These are phyloP conservation scores for Penaeus monodon DNA, from an alignment of 2,888 invertebrate genomes.

Conservation along the genomic window DNA sequence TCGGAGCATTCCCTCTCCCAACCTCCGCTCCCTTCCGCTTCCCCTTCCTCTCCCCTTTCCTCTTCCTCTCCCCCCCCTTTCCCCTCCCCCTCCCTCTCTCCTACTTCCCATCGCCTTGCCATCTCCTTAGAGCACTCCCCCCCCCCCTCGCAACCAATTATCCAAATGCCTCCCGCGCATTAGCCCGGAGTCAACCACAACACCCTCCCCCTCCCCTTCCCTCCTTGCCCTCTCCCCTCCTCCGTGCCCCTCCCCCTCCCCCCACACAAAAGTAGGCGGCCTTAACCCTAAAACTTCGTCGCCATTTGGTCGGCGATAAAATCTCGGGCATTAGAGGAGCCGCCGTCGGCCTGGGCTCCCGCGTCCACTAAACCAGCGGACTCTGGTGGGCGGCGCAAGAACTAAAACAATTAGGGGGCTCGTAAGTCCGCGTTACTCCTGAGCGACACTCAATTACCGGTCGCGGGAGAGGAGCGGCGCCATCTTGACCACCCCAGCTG, in stretches of 20 bases:
- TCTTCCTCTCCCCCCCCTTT: not conserved
- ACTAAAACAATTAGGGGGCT: slow-evolving; percentile 53
- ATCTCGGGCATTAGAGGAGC: slow-evolving; percentile 42
- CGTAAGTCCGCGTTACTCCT: slow-evolving; percentile 48
- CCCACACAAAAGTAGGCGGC: too few relatives aligned
- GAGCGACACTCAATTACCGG: slow-evolving; percentile 52
- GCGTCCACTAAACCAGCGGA: slow-evolving; percentile 14
- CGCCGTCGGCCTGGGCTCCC: not conserved
- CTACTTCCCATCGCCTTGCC: not conserved
- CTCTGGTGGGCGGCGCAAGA: slow-evolving; percentile 28
- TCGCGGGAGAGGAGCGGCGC: not conserved
- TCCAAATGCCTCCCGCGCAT: too few relatives aligned
- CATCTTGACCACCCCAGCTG: slow-evolving; percentile 8
- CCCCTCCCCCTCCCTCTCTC: not conserved
- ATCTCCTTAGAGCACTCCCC: too few relatives aligned
- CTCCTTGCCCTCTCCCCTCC: too few relatives aligned
- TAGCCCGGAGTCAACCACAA: too few relatives aligned
- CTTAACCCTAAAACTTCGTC: not conserved
- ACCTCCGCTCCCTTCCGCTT: not conserved
- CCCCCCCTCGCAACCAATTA: too few relatives aligned
- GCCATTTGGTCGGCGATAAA: slow-evolving; percentile 35
- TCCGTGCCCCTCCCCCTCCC: too few relatives aligned
- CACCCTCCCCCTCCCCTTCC: too few relatives aligned
- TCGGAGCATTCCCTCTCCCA: not conserved
- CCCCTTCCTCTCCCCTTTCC: not conserved